phyloP scores from a whole-genome alignment of 2,113 vertebrate species.

The Perca flavescens region DNA sequence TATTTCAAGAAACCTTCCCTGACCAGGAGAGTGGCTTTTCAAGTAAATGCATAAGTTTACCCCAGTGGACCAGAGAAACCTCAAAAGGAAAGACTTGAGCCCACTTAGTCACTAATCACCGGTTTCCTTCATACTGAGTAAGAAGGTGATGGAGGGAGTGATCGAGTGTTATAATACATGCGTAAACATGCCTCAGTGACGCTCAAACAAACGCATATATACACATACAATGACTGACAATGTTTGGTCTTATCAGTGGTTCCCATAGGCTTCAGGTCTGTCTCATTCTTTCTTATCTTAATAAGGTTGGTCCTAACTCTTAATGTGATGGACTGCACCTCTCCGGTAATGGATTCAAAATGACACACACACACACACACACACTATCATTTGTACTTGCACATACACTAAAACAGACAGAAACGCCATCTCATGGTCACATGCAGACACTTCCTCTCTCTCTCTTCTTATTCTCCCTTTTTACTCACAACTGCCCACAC shows the following conservation, averaged over 20 bases:
- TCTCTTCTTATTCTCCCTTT: not conserved
- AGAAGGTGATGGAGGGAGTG: not conserved
- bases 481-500: not conserved
- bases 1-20: constrained; percentile 4
- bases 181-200: not conserved
- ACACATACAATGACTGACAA: constrained; percentile 37
- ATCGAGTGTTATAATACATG: constrained; percentile 9
- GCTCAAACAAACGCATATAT: not conserved
- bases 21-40: not conserved
- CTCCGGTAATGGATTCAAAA: constrained; percentile 56
- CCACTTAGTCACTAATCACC: constrained; percentile 31
- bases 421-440: not conserved
- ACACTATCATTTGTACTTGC: not conserved
- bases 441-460: not conserved
- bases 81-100: not conserved
- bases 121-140: constrained; percentile 7
- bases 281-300: constrained; percentile 75
- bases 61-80: constrained; percentile 26
- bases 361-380: constrained; percentile 12
- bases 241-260: constrained; percentile 50
- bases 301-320: constrained; percentile 68
- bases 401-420: constrained; percentile 6
- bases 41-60: not conserved
- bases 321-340: constrained; percentile 62
- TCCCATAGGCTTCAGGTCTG: constrained; percentile 42